These are phyloP conservation scores for Malurus leucopterus DNA, from an alignment of 2,797 vertebrate genomes.

Conservation along the genomic window DNA sequence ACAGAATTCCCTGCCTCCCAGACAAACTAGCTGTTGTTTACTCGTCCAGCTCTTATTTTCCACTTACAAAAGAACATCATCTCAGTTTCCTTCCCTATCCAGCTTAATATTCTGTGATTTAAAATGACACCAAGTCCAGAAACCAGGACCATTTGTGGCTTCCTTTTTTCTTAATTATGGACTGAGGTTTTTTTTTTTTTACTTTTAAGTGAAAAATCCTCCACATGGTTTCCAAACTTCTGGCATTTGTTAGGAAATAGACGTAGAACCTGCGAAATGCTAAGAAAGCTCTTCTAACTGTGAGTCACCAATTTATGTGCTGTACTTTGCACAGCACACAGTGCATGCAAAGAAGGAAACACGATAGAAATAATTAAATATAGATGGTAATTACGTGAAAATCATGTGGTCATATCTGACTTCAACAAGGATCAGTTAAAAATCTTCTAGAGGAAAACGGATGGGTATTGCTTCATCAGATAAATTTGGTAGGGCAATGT, in stretches of 20 bases:
- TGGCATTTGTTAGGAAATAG: slow-evolving; percentile 7
- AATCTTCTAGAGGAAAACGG: not conserved
- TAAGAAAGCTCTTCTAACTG: not conserved
- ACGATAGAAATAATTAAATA: not conserved
- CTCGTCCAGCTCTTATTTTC: not conserved
- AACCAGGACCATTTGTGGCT: not conserved
- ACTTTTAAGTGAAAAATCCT: not conserved
- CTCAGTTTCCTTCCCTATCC: not conserved
- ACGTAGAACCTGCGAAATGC: not conserved
- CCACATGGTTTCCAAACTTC: slow-evolving; percentile 18
- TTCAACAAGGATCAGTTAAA: not conserved
- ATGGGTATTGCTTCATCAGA: not conserved
- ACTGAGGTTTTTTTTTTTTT: not conserved
- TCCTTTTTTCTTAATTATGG: not conserved
- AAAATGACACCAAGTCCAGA: not conserved
- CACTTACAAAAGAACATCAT: not conserved
- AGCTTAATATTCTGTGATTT: not conserved
- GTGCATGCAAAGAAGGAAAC: not conserved
- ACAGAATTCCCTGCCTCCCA: not conserved
- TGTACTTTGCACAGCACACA: not conserved
- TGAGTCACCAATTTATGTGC: slow-evolving; percentile 20
- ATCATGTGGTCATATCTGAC: not conserved
- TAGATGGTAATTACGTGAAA: not conserved
- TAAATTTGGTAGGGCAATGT: not conserved
- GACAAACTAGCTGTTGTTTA: not conserved